Percentiles rank a stretch among this genome's conserved stretches.
phyloP scores from a whole-genome alignment of 2,888 invertebrate species.

The Odontothrips loti region DNA sequence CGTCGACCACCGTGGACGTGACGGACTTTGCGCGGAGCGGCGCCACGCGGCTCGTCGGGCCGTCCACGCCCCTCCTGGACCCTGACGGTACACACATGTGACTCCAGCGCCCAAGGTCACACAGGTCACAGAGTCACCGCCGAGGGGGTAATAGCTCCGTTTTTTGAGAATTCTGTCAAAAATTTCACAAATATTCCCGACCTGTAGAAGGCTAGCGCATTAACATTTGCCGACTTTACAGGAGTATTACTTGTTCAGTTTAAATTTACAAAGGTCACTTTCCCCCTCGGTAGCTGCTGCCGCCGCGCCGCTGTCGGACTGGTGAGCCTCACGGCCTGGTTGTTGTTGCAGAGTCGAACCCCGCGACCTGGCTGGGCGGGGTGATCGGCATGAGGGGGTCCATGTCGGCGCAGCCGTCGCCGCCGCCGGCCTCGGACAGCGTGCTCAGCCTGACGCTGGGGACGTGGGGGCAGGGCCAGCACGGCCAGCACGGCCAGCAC shows the following conservation, averaged over 20 bases:
- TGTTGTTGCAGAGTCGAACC: neutral
- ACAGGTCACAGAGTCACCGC: too few relatives aligned
- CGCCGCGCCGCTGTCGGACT: too few relatives aligned
- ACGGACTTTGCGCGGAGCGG: constrained; percentile 11
- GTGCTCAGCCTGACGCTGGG: neutral
- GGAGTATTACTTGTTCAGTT: too few relatives aligned
- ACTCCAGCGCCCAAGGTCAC: neutral
- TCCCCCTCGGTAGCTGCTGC: too few relatives aligned
- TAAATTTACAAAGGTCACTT: too few relatives aligned
- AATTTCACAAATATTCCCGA: too few relatives aligned
- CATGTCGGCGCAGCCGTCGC: neutral
- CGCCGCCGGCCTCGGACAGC: neutral
- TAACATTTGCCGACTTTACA: too few relatives aligned
- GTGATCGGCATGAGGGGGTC: constrained; percentile 6
- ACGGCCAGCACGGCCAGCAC: neutral
- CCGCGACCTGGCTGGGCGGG: neutral
- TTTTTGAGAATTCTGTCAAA: too few relatives aligned
- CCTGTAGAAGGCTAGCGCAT: too few relatives aligned
- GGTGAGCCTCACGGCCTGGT: neutral
- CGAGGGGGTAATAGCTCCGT: too few relatives aligned
- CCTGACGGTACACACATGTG: neutral
- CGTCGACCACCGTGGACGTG: constrained; percentile 16
- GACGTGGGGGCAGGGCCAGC: constrained; percentile 19
- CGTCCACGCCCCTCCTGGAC: neutral
- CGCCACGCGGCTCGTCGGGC: neutral